Evolutionary conservation across 2,797 vertebrate species (phyloP), one percentile per base, ranked within the genome.

Genomic region (Aplochiton taeniatus): DNA sequence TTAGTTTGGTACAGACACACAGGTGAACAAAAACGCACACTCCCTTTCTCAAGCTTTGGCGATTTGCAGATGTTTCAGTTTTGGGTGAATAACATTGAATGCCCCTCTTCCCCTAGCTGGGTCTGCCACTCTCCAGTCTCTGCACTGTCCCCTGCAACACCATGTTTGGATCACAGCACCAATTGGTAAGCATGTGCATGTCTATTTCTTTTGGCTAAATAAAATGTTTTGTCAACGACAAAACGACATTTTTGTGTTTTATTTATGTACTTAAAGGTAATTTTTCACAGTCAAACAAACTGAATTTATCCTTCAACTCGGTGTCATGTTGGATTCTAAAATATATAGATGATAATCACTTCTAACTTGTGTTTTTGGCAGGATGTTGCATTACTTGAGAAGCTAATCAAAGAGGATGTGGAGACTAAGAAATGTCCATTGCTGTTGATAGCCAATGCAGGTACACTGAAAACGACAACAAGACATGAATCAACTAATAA

Each of bases 111-210:
- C 61, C 31, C 62, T 82, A 99, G 97, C 92, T 98, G 0, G 95
- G 96, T 54, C 82, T 98, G 70, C 96, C 96, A 14, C 91, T 99
- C 61, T 96, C 96, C 61, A 96, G 95, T 75, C 68, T 98, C 77
- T 97, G 96, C 69, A 94, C 90, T 0, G 96, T 98, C 50, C 96
- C 96, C 48, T 99, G 97, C 85, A 99, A 99, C 87, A 99, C 97
- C 14, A 86, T 99, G 90, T 99, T 99, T 90, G 97, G 97, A 82
- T 99, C 97, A 69, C 96, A 98, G 45, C 97, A 98, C 90, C 96
- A 98, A 85, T 96, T 99, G 95, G 97, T 98, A 87, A 87, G 90
- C 57, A 18, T n/a, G 1, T 52, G 48, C 11, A 20, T 46, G n/a
- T 18, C 18, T 17, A 9, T 63, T 9, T 12, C 4, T 41, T 31